phyloP scores from a whole-genome alignment of 2,797 vertebrate genomes.

The Morus bassanus region DNA sequence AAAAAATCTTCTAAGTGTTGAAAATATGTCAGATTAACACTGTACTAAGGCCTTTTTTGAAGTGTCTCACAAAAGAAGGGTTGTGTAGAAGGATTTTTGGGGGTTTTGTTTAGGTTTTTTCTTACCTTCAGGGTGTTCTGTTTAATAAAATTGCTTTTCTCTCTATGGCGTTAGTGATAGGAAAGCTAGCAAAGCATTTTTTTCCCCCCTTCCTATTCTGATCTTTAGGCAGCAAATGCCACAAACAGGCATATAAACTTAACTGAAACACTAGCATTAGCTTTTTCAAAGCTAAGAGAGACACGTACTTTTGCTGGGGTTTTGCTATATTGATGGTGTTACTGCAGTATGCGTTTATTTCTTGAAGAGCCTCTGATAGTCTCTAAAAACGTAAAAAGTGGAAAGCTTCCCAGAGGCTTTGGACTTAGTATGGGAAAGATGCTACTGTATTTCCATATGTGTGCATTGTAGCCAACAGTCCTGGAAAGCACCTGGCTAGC shows the following conservation, averaged over 20 bases:
- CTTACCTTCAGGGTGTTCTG: background rate
- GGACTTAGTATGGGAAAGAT: background rate
- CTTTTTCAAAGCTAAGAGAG: background rate
- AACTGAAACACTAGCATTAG: background rate
- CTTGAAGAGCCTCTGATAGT: background rate
- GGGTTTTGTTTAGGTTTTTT: background rate
- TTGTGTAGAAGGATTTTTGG: background rate
- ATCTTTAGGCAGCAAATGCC: background rate
- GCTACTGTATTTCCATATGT: background rate
- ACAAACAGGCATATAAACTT: background rate
- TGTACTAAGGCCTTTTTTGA: background rate
- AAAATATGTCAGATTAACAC: background rate
- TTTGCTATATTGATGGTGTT: background rate
- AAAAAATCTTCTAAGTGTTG: background rate
- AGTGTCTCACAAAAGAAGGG: background rate
- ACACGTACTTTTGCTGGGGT: background rate
- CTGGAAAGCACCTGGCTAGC: background rate
- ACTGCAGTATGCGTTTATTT: background rate
- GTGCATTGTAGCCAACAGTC: background rate
- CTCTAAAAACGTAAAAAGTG: background rate
- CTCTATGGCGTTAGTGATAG: background rate
- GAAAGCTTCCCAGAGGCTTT: background rate
- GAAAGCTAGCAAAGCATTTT: background rate
- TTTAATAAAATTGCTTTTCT: background rate
- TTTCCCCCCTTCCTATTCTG: rapidly evolving